phyloP scores from a whole-genome alignment of 1,140 invertebrate genomes.

The Stegodyphus mimosarum region DNA sequence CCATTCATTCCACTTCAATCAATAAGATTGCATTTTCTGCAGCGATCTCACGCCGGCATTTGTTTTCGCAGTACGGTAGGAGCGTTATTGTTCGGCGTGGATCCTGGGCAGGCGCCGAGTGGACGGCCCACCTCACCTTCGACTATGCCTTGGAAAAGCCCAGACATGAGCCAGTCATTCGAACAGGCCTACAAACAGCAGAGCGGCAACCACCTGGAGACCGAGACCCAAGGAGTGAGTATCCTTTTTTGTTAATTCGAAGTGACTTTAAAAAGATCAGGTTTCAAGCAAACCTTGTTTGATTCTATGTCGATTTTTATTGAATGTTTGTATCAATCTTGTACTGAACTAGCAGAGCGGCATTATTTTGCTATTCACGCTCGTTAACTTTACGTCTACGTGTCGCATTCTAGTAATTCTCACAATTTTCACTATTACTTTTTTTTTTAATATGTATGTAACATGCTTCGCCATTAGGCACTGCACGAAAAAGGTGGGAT shows the following conservation, averaged over 20 bases:
- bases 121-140: conserved; percentile 15
- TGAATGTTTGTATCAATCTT: too few relatives aligned
- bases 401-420: too few relatives aligned
- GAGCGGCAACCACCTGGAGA: not conserved
- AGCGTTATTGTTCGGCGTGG: conserved; percentile 33
- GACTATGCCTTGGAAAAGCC: conserved; percentile 12
- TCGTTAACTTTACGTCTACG: too few relatives aligned
- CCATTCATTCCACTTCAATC: too few relatives aligned
- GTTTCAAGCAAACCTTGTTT: not conserved
- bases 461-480: too few relatives aligned
- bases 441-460: too few relatives aligned
- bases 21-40: too few relatives aligned
- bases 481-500: too few relatives aligned
- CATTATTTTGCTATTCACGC: too few relatives aligned
- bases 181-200: conserved; percentile 32
- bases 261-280: not conserved
- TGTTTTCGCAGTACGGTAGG: conserved; percentile 11
- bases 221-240: conserved; percentile 11
- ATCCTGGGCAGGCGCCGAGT: not conserved
- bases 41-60: not conserved
- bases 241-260: not conserved
- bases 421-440: too few relatives aligned
- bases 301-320: not conserved
- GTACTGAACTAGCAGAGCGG: too few relatives aligned
- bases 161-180: conserved; percentile 31